A percentile compares a stretch with the other conserved stretches of the same genome.
phyloP scores from a whole-genome alignment of 2,888 invertebrate genomes.

The Campoletis raptor region DNA sequence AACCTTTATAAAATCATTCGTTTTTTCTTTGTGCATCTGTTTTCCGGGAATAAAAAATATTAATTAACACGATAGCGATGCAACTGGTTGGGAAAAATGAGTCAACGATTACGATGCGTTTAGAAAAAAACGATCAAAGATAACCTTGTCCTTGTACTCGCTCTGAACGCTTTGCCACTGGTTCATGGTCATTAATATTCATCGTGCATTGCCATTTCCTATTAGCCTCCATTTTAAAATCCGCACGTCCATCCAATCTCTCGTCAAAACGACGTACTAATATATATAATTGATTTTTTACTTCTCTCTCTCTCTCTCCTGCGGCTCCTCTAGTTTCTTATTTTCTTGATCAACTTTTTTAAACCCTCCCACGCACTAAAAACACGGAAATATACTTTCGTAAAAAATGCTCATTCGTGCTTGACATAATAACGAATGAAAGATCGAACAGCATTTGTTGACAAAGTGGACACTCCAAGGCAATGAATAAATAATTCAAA shows the following conservation, averaged over 20 bases:
- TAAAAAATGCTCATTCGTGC: not conserved
- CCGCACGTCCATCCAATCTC: slow-evolving; percentile 56
- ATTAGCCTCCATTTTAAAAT: slow-evolving; percentile 65
- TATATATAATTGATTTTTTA: slow-evolving; percentile 32
- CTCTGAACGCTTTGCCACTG: slow-evolving; percentile 3
- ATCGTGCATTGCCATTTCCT: slow-evolving; percentile 59
- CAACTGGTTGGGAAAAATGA: slow-evolving; percentile 38
- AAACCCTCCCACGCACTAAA: slow-evolving; percentile 14
- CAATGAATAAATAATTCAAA: not conserved
- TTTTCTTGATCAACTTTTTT: not conserved
- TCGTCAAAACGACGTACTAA: slow-evolving; percentile 39
- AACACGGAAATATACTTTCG: not conserved
- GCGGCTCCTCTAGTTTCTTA: slow-evolving; percentile 4
- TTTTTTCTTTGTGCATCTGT: slow-evolving; percentile 25
- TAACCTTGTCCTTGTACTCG: slow-evolving; percentile 65
- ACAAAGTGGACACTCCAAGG: not conserved
- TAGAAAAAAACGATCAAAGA: slow-evolving; percentile 41
- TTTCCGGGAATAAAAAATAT: slow-evolving; percentile 10
- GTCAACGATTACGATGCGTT: slow-evolving; percentile 39
- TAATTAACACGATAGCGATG: slow-evolving; percentile 15
- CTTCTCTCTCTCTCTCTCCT: not conserved
- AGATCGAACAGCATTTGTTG: not conserved
- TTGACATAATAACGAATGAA: not conserved
- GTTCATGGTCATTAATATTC: slow-evolving; percentile 65
- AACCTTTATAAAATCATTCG: slow-evolving; percentile 14